Base-by-base conservation (phyloP, 2,888 invertebrate genomes). In the Netelia virgata region DNA sequence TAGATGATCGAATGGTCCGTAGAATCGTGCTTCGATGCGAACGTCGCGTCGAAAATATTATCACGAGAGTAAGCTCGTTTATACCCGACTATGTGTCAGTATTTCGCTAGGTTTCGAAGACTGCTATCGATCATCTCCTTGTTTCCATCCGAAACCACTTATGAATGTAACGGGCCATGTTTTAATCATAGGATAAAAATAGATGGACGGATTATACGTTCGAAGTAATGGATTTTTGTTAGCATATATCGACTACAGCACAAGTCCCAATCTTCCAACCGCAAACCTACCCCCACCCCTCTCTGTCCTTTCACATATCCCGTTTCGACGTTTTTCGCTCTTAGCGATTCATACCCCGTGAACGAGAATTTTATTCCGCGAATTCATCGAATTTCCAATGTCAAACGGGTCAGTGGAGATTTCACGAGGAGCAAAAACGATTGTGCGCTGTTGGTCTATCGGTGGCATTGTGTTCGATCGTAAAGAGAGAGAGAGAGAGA, bases 41-140 rank as follows among this genome's bases (percentile, higher is more conserved):
- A 36, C 6, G 8, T 5, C 6, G 0, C 36, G 36, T 8, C 36
- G 36, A 36, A 36, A 36, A 8, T 36, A 36, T 36, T 1, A 36
- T 36, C 36, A 6, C 36, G 36, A 36, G 36, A 6, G 41, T 57
- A n/a, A 10, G 57, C 23, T 20, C 59, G 28, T 63, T 55, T 57
- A 47, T 82, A 14, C 14, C 79, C 41, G 10, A 16, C 43, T 47
- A 28, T 59, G 20, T 53, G 63, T 64, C 55, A 36, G 53, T 53
- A 82, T 76, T 74, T 82, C 59, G 57, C 74, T 50, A 78, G 79
- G 87, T 81, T 85, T 87, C 72, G 80, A 80, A 77, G 59, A 64
- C 11, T 69, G 78, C 43, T 61, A 83, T 83, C 63, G 83, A 83
- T 83, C 78, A 72, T 18, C 28, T 64, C 63, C 55, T 64, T 69